These are phyloP conservation scores for Astropecten irregularis DNA, from an alignment of 53 echinoderm and acorn worm species.

Conservation along the genomic window DNA sequence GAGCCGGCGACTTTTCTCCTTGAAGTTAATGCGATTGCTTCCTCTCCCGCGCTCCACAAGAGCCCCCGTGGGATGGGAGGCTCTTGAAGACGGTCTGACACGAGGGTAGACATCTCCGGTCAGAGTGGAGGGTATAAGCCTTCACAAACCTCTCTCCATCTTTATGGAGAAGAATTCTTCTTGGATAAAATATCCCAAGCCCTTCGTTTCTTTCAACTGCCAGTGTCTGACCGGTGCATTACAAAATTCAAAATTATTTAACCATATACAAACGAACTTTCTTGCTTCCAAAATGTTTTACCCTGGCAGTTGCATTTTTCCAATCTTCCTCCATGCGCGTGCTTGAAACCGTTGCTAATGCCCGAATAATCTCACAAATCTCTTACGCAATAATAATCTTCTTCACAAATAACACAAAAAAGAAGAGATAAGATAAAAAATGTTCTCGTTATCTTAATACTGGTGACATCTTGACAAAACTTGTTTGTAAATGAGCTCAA, in stretches of 20 bases:
- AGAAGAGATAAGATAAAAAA: too few relatives aligned
- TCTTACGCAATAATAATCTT: constrained; percentile 25
- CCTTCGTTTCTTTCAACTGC: neutral
- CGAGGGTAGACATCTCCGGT: neutral
- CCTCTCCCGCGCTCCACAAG: neutral
- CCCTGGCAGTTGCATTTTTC: too few relatives aligned
- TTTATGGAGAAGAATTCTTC: too few relatives aligned
- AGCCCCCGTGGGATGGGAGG: neutral
- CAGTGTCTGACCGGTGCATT: too few relatives aligned
- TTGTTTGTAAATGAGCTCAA: too few relatives aligned
- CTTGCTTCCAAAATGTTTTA: too few relatives aligned
- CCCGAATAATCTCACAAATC: neutral
- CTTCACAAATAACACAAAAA: constrained; percentile 40
- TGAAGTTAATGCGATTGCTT: constrained; percentile 17
- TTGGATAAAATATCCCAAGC: neutral
- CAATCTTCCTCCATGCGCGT: too few relatives aligned
- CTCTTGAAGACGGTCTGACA: constrained; percentile 3
- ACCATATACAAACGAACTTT: too few relatives aligned
- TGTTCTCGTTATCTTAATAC: constrained; percentile 50
- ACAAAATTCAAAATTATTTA: too few relatives aligned
- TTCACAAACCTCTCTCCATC: constrained; percentile 1
- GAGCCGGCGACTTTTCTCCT: neutral
- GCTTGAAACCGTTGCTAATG: constrained; percentile 11
- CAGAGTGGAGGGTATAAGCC: neutral
- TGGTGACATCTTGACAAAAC: constrained; percentile 40